These are phyloP conservation scores for Apamea epomidion DNA, from an alignment of 2,888 invertebrate genomes.

Conservation along the genomic window DNA sequence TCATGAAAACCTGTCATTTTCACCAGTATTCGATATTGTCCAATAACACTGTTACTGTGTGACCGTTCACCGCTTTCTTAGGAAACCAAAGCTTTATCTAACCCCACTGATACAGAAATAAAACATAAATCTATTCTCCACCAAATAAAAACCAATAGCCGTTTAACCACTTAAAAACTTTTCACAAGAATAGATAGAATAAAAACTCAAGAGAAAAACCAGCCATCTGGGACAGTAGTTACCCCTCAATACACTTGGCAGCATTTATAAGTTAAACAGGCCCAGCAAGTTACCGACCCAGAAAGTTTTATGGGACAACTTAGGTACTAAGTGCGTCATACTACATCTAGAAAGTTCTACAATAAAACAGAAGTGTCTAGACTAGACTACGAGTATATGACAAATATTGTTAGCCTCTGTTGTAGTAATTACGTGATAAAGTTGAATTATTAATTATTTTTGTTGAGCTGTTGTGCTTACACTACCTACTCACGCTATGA, in stretches of 20 bases:
- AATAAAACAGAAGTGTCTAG: conserved; percentile 60
- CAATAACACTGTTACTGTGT: not conserved
- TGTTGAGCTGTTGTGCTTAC: conserved; percentile 6
- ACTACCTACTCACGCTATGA: conserved; percentile 31
- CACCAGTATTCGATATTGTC: not conserved
- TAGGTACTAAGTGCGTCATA: conserved; percentile 52
- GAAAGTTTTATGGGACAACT: conserved; percentile 64
- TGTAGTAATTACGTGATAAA: conserved; percentile 46
- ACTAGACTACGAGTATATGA: conserved; percentile 45
- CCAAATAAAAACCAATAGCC: not conserved
- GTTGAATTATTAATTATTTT: conserved; percentile 27
- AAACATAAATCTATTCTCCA: not conserved
- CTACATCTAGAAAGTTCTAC: conserved; percentile 63
- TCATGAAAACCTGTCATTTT: too few relatives aligned
- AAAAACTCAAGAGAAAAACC: conserved; percentile 9
- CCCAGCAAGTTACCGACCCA: conserved; percentile 49
- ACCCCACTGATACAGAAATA: not conserved
- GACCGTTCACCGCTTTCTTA: not conserved
- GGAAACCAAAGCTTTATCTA: not conserved
- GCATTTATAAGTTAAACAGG: conserved; percentile 57
- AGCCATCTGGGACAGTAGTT: conserved; percentile 32
- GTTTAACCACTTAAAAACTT: conserved; percentile 38
- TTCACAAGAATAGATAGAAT: conserved; percentile 8
- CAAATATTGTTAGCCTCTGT: conserved; percentile 36
- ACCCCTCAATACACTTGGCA: conserved; percentile 48